Base-by-base conservation (phyloP, 1,140 invertebrate genomes). In the Zaprionus tsacasi region DNA sequence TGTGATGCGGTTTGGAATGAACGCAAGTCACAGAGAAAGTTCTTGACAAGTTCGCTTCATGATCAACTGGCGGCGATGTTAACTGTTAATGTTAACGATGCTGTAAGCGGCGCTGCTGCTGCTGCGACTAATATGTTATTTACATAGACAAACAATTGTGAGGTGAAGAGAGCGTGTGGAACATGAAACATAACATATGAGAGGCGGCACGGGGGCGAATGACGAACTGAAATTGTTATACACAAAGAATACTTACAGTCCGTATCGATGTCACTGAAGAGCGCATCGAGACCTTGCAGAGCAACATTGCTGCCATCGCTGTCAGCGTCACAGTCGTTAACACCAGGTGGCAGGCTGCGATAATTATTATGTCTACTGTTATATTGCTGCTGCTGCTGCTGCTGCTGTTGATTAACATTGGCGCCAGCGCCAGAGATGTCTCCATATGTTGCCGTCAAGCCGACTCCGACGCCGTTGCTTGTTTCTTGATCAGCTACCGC, bases 1-100 rank as follows among this genome's bases (percentile, higher is more conserved):
- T 97, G 96, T 97, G 96, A 97, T 97, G 96, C 96, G 96, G 95
- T 75, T 93, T 71, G 58, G 80, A 75, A 69, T 63, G 70, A 65
- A 93, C 95, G 96, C 96, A 96, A 93, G 94, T 96, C 96, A 96
- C 96, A 96, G 95, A 91, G 93, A 94, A 95, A 96, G 95, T 94
- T 93, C 96, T 95, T 95, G 94, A 93, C 94, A 93, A 95, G 94
- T 94, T 92, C 92, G 93, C 93, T 76, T 73, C 83, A 70, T 58
- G 27, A 12, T 6, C 2, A 45, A 40, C 25, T 17, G n/a, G 30
- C 21, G 30, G 13, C 33, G 13, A 60, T 48, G 40, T 33, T 58
- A 58, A 15, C 7, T 11, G 6, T 0, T n/a, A 56, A n/a, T 54
- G 54, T 43, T 36, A 45, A 17, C 12, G 40, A 21, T 48, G 38